Conservation (phyloP, 2,113 vertebrate genomes). For the Brachirus orientalis region DNA sequence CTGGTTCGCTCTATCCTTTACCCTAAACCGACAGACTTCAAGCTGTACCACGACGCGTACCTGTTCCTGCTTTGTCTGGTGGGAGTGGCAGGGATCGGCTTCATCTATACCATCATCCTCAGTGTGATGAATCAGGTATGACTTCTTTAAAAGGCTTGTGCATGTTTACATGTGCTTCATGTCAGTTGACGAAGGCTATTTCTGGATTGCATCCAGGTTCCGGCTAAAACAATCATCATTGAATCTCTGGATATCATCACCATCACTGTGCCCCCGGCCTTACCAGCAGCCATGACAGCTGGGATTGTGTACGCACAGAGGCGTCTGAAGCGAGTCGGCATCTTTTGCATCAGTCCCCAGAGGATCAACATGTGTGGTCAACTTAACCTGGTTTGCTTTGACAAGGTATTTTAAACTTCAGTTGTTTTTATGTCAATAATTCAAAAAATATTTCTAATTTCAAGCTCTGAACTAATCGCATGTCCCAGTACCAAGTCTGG, state of each 20-base stretch:
- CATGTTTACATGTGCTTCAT: background rate
- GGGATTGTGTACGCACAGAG: slow-evolving; percentile 95
- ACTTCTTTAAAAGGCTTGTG: background rate
- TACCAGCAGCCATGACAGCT: slow-evolving; percentile 95
- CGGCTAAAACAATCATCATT: slow-evolving; percentile 84
- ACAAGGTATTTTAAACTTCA: slow-evolving; percentile 85
- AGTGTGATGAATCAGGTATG: slow-evolving; percentile 87
- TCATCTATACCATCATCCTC: slow-evolving; percentile 90
- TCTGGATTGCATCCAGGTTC: slow-evolving; percentile 77
- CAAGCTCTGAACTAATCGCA: no score
- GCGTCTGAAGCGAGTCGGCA: slow-evolving; percentile 89
- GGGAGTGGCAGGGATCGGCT: slow-evolving; percentile 89
- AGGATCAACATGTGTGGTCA: slow-evolving; percentile 98
- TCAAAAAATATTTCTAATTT: no score
- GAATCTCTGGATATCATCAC: slow-evolving; percentile 96
- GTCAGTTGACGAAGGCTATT: background rate
- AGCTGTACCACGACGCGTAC: slow-evolving; percentile 95
- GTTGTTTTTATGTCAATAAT: background rate
- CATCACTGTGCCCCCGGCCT: slow-evolving; percentile 94
- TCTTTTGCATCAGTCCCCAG: slow-evolving; percentile 98
- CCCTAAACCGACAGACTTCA: slow-evolving; percentile 97
- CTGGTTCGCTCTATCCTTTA: slow-evolving; percentile 95
- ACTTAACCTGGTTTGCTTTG: slow-evolving; percentile 95
- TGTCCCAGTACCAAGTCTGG: background rate
- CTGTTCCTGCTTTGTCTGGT: slow-evolving; percentile 94